A percentile compares a stretch with the other conserved stretches of the same genome.
Conservation (phyloP, 2,888 invertebrate species). For the Petrolisthes cinctipes region DNA sequence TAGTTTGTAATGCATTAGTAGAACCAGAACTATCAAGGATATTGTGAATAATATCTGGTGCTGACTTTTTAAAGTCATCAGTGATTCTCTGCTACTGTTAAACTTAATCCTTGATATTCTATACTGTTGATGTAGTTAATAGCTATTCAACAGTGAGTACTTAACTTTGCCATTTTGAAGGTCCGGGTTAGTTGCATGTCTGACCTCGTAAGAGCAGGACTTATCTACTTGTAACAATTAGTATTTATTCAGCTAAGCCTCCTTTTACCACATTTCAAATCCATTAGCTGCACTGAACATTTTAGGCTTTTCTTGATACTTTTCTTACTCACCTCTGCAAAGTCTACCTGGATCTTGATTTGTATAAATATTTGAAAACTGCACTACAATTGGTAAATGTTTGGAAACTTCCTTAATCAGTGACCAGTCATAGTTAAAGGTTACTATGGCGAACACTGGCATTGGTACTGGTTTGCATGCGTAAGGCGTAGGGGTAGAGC, state of each 20-base stretch:
- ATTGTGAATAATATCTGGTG: conserved; percentile 1
- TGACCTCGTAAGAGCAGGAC: not conserved
- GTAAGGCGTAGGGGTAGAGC: too few species aligned
- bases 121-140: not conserved
- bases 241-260: not conserved
- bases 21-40: not conserved
- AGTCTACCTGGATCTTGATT: not conserved
- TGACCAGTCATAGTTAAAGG: too few species aligned
- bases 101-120: not conserved
- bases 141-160: not conserved
- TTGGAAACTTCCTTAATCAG: too few species aligned
- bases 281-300: not conserved
- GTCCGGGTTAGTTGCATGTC: not conserved
- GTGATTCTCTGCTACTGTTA: not conserved
- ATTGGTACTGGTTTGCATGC: too few species aligned
- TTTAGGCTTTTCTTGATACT: not conserved
- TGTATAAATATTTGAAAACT: too few species aligned
- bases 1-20: not conserved
- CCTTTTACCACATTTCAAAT: not conserved
- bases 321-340: not conserved
- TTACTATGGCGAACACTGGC: too few species aligned
- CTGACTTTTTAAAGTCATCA: not conserved
- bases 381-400: too few species aligned
- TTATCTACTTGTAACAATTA: not conserved
- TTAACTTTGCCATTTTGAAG: not conserved